Base-by-base conservation (phyloP, 2,113 vertebrate species). In the Eleginops maclovinus region DNA sequence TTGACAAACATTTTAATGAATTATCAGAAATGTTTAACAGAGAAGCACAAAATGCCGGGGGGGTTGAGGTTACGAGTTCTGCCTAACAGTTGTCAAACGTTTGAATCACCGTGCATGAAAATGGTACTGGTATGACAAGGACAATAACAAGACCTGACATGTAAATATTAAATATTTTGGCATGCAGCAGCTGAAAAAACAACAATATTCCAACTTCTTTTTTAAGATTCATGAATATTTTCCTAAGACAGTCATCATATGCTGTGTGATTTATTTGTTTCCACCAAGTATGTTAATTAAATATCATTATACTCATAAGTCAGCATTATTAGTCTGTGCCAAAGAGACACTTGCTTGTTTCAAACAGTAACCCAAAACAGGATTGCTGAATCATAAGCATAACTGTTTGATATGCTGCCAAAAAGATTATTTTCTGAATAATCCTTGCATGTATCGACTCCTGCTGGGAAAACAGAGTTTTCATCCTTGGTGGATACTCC, bases 21-120 rank as follows among this genome's bases (percentile, higher is more conserved):
- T 77, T 56, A 81, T 84, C 41, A 76, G 51, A 24, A 43, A 58
- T 28, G n/a, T 26, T 77, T 69, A 16, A 63, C 15, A 41, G 41
- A 77, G 31, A 87, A 79, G 62, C 73, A 65, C 13, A 67, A 88
- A 40, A 51, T 41, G 69, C 82, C 54, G 46, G 51, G 54, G 59
- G 56, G 22, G 43, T 50, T 17, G 82, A 63, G 54, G 22, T 72
- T 77, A 49, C 7, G n/a, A 40, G 62, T 78, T 77, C 19, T 77
- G 59, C 31, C 31, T 28, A 22, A 61, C 51, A 69, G 70, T 66
- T 55, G 40, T 73, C 16, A 84, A 79, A 46, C 5, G 41, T 66
- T 75, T 77, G 51, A 84, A 53, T 62, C 53, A 79, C 49, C 5
- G 11, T 59, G 65, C 64, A 75, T 68, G 72, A 78, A 80, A 91